These are phyloP conservation scores for Amia ocellicauda DNA, from an alignment of 2,113 vertebrate species.

Conservation along the genomic window DNA sequence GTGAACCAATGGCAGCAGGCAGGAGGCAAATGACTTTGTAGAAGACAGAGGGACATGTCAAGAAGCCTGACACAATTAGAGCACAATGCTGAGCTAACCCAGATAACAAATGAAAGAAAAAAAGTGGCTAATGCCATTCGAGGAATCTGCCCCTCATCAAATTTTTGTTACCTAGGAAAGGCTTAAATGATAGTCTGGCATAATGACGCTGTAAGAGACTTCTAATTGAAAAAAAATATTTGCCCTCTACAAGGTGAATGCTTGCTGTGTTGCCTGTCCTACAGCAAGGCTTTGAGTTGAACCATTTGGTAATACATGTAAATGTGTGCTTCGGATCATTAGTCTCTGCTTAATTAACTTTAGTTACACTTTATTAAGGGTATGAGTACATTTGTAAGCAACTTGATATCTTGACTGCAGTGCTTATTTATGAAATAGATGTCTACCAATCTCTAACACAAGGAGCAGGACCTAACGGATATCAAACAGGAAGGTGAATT, in stretches of 20 bases:
- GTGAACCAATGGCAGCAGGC: conserved; percentile 14
- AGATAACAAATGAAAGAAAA: background rate
- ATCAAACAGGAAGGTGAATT: too few relatives aligned
- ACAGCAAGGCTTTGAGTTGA: conserved; percentile 13
- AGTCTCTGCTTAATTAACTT: too few relatives aligned
- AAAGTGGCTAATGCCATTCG: conserved; percentile 26
- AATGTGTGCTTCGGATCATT: too few relatives aligned
- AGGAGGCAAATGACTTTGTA: conserved; percentile 32
- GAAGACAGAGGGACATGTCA: conserved; percentile 31
- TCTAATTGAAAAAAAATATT: conserved; percentile 34
- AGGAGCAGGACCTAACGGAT: too few relatives aligned
- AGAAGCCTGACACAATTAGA: conserved; percentile 26
- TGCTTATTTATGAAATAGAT: too few relatives aligned
- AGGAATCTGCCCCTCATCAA: background rate
- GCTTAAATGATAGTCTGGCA: conserved; percentile 19
- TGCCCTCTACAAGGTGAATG: conserved; percentile 31
- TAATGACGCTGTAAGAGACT: conserved; percentile 15
- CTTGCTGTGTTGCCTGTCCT: conserved; percentile 27
- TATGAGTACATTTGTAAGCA: too few relatives aligned
- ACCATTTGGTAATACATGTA: too few relatives aligned
- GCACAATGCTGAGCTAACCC: background rate
- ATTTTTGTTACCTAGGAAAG: background rate
- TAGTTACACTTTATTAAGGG: too few relatives aligned
- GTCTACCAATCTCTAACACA: too few relatives aligned
- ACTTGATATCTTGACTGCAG: too few relatives aligned